A percentile compares a stretch with the other conserved stretches of the same genome.
Conservation (phyloP, 1,140 invertebrate genomes). For the Macrobrachium rosenbergii region DNA sequence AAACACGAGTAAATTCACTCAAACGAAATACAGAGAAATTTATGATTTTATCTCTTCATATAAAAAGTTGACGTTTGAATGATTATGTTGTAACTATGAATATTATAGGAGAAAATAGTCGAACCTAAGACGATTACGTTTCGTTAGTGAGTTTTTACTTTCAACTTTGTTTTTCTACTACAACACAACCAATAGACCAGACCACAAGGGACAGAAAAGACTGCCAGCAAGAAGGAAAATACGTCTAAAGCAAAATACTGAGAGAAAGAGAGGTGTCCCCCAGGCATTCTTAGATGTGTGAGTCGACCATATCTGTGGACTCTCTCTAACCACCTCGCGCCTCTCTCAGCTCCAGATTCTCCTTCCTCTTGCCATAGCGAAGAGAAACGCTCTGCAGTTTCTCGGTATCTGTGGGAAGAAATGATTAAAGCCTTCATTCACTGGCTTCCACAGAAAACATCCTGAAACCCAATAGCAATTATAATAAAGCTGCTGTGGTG, state of each 20-base stretch:
- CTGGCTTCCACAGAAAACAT: background rate
- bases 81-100: no score
- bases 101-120: no score
- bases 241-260: slow-evolving; percentile 57
- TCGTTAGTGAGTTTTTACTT: background rate
- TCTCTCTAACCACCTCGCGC: slow-evolving; percentile 37
- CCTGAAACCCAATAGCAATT: background rate
- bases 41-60: no score
- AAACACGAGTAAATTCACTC: no score
- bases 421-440: background rate
- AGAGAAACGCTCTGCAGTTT: slow-evolving; percentile 35
- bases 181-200: slow-evolving; percentile 16
- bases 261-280: slow-evolving; percentile 30
- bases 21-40: no score
- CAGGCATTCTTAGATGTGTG: slow-evolving; percentile 51
- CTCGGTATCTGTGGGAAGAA: slow-evolving; percentile 37
- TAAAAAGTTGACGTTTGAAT: no score
- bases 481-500: background rate
- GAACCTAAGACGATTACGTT: no score
- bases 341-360: slow-evolving; percentile 29
- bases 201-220: background rate
- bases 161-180: background rate
- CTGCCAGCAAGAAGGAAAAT: background rate
- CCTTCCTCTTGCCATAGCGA: slow-evolving; percentile 50
- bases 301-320: slow-evolving; percentile 29